These are phyloP conservation scores for Melieria omissa DNA, from an alignment of 2,888 invertebrate species.

Conservation along the genomic window DNA sequence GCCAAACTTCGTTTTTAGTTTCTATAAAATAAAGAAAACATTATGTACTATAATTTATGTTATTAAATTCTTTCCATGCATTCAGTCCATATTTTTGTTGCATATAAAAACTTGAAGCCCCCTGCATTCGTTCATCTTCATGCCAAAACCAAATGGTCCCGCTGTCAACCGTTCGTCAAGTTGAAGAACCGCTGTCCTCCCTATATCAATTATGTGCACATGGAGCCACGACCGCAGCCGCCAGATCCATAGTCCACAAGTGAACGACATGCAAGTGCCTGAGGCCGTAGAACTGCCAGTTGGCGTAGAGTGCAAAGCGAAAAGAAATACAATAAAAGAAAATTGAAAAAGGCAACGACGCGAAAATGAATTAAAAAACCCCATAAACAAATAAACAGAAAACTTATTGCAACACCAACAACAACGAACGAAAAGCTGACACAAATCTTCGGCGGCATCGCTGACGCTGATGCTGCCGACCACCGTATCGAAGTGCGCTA, in stretches of 20 bases:
- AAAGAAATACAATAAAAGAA: neutral
- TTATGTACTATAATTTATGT: too few relatives aligned
- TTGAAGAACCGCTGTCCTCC: neutral
- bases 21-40: too few relatives aligned
- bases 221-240: neutral
- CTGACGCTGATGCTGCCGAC: neutral
- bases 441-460: neutral
- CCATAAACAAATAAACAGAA: neutral
- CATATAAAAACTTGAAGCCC: too few relatives aligned
- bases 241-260: neutral
- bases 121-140: too few relatives aligned
- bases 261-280: neutral
- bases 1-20: too few relatives aligned
- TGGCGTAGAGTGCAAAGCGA: neutral
- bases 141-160: too few relatives aligned
- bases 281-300: neutral
- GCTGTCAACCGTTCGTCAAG: neutral
- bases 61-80: too few relatives aligned
- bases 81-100: too few relatives aligned
- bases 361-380: neutral
- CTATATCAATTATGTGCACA: too few relatives aligned
- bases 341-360: neutral
- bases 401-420: neutral
- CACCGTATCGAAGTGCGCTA: neutral
- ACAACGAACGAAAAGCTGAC: neutral